Evolutionary conservation across 2,888 invertebrate genomes (phyloP).

Genomic region (Strigamia transsilvanica): DNA sequence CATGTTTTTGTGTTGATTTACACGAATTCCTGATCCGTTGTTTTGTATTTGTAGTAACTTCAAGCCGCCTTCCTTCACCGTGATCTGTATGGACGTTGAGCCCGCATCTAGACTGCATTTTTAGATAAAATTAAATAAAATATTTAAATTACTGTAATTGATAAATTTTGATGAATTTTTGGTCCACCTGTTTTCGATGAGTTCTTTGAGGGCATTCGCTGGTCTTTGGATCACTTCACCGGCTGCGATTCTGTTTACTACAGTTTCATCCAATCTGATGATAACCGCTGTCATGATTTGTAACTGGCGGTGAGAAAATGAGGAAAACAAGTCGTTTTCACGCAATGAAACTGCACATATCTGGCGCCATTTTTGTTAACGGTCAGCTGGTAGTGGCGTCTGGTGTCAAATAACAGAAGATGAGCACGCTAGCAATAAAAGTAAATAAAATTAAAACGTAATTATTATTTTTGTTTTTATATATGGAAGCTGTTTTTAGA

Average conservation of each 20-base stretch:
- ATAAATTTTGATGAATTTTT: background rate
- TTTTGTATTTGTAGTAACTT: slow-evolving; percentile 91
- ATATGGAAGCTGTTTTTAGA: too few species aligned
- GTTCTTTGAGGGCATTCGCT: slow-evolving; percentile 95
- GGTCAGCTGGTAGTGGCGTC: too few species aligned
- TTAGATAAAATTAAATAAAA: background rate
- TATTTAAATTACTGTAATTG: too few species aligned
- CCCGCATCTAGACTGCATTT: slow-evolving; percentile 86
- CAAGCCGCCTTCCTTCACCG: slow-evolving; percentile 89
- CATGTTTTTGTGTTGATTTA: slow-evolving; percentile 57
- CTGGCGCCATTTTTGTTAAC: too few species aligned
- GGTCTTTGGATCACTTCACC: slow-evolving; percentile 98
- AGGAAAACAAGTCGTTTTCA: too few species aligned
- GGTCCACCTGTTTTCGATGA: slow-evolving; percentile 91
- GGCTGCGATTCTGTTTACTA: slow-evolving; percentile 96
- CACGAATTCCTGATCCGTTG: slow-evolving; percentile 66
- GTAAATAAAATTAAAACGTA: too few species aligned
- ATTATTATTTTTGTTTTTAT: too few species aligned
- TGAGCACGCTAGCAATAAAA: too few species aligned
- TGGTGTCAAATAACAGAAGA: too few species aligned
- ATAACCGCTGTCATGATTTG: slow-evolving; percentile 9
- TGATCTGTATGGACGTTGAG: slow-evolving; percentile 86
- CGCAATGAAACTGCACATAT: too few species aligned
- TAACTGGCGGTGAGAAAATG: too few species aligned
- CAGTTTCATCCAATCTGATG: slow-evolving; percentile 80